Base-by-base conservation (phyloP, 1,140 invertebrate species). In the Brachystomella parvula region DNA sequence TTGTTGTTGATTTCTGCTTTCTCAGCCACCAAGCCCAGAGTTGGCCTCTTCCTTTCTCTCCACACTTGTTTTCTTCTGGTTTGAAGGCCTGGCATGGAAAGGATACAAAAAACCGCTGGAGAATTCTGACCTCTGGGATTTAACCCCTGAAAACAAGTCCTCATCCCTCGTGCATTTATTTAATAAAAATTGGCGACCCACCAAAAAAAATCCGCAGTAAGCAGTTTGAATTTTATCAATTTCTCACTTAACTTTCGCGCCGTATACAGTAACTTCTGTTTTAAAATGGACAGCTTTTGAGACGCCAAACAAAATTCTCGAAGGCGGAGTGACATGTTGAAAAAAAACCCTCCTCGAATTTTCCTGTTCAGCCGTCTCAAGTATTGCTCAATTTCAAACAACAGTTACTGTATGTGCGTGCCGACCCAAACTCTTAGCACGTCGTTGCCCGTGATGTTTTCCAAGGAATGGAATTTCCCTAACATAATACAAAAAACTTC, bases 51-150 rank as follows among this genome's bases (percentile, higher is more conserved):
- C 94, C 26, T 98, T 96, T 77, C 83, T 93, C 21, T 94, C 92
- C 26, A 84, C 85, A 61, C 78, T 98, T 2, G 83, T 89, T 0
- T 98, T 95, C 77, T 84, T 86, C 62, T 99, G 96, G 96, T 96
- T 98, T 77, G 89, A 94, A 77, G 67, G 78, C 0, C 79, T 96
- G 71, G 87, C 90, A 1, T 86, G 89, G 79, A 85, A 84, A 67
- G 94, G 94, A 1, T 96, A 89, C 78, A 85, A 84, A 69, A 86
- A 86, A 67, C 88, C 91, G 17, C 78, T 98, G 31, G 88, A 88
- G 71, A 83, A 84, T 53, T 80, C 82, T 35, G 91, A 98, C 79
- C 77, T 98, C 0, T 98, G 94, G 94, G 85, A 88, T 39, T 83
- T 98, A 75, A 92, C 93, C 74, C 84, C 86, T 2, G 84, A 87